Percentiles rank a stretch among this genome's conserved stretches.
Evolutionary conservation across 2,113 vertebrate species (phyloP).

Genomic region (Microcebus griseorufus): DNA sequence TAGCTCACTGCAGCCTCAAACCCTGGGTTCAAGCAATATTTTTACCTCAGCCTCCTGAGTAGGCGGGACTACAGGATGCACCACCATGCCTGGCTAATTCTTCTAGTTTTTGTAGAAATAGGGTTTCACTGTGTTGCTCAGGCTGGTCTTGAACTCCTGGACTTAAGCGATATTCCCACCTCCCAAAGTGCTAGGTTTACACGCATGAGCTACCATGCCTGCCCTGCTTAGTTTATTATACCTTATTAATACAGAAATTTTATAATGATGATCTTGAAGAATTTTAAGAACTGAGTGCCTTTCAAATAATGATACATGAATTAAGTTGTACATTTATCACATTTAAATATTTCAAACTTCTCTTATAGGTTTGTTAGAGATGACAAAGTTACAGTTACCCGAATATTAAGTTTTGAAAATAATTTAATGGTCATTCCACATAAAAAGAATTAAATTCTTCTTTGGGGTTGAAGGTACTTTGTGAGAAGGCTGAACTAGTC

Average conservation of each 20-base stretch:
- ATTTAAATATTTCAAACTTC: not conserved
- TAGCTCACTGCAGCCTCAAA: too few relatives aligned
- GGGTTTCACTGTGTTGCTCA: too few relatives aligned
- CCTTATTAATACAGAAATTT: not conserved
- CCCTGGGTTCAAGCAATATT: too few relatives aligned
- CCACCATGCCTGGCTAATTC: too few relatives aligned
- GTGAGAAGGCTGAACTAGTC: not conserved
- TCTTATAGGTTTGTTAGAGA: not conserved
- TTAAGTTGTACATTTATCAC: not conserved
- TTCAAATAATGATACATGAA: not conserved
- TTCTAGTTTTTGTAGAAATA: too few relatives aligned
- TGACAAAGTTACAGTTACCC: not conserved
- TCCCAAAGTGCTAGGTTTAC: too few relatives aligned
- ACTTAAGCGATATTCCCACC: too few relatives aligned
- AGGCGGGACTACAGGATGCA: too few relatives aligned
- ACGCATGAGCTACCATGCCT: too few relatives aligned
- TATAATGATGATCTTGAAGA: not conserved
- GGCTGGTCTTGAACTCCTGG: too few relatives aligned
- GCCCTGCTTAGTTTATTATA: not conserved
- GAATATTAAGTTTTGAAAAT: not conserved
- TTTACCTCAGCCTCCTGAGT: too few relatives aligned
- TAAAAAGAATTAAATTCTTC: not conserved
- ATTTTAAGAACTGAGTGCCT: not conserved
- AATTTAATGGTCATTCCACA: not conserved
- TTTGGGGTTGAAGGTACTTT: not conserved